Evolutionary conservation across 1,140 invertebrate genomes (phyloP).

Genomic region (Marisa cornuarietis): DNA sequence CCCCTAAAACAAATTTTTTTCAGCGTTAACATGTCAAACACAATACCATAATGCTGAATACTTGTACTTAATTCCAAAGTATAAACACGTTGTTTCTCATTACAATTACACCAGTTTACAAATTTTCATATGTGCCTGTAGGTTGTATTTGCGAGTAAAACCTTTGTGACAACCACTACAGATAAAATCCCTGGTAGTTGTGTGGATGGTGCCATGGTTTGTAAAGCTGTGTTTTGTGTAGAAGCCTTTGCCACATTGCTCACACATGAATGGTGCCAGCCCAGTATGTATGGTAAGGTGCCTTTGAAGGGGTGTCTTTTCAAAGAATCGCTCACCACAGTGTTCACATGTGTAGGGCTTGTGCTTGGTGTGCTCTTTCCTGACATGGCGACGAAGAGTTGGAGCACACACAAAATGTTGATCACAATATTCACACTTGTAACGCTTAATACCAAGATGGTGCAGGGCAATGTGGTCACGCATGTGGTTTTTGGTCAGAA

Average conservation of each 20-base stretch:
- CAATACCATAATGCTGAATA: too few relatives aligned
- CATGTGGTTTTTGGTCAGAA: constrained; percentile 24
- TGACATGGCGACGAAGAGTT: constrained; percentile 19
- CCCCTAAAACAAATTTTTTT: too few relatives aligned
- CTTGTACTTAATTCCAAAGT: too few relatives aligned
- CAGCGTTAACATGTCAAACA: too few relatives aligned
- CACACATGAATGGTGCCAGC: constrained; percentile 21
- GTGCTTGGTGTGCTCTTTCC: constrained; percentile 22
- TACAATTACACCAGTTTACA: constrained; percentile 15
- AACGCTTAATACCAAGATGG: constrained; percentile 19
- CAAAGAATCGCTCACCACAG: constrained; percentile 19
- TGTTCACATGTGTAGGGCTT: constrained; percentile 20
- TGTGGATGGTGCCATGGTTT: constrained; percentile 17
- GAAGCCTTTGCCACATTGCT: constrained; percentile 20
- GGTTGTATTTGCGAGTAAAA: constrained; percentile 20
- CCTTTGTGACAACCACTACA: constrained; percentile 19
- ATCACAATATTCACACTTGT: constrained; percentile 21
- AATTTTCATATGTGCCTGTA: constrained; percentile 16
- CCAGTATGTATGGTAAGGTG: constrained; percentile 17
- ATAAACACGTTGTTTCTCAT: not conserved
- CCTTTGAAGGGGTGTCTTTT: constrained; percentile 21
- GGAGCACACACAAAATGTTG: constrained; percentile 20
- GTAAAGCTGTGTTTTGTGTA: constrained; percentile 23
- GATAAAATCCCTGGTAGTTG: constrained; percentile 13
- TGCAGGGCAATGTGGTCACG: constrained; percentile 22